A percentile compares a stretch with the other conserved stretches of the same genome.
Evolutionary conservation across 2,797 vertebrate genomes (phyloP).

Genomic region (Notamacropus eugenii): DNA sequence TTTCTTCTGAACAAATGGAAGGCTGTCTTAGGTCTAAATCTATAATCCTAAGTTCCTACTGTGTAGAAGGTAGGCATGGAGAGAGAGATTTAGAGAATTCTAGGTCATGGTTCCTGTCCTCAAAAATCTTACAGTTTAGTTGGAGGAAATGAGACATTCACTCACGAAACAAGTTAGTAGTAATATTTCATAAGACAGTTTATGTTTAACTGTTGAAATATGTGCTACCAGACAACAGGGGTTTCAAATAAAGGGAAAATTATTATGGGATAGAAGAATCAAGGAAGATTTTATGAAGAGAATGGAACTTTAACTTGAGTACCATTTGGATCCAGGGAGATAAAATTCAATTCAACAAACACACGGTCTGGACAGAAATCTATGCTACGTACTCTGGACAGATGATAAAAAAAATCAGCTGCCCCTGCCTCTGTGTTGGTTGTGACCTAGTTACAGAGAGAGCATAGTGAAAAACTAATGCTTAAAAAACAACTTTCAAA

Average conservation of each 20-base stretch:
- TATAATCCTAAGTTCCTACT: neutral
- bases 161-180: neutral
- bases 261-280: neutral
- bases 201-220: neutral
- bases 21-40: neutral
- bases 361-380: neutral
- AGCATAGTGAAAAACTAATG: neutral
- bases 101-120: neutral
- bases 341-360: neutral
- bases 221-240: neutral
- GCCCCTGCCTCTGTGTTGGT: neutral
- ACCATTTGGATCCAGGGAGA: neutral
- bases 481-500: neutral
- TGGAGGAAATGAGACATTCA: neutral
- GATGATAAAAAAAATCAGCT: neutral
- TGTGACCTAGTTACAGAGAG: neutral
- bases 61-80: neutral
- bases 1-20: neutral
- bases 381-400: neutral
- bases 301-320: neutral
- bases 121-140: neutral
- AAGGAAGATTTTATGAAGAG: neutral
- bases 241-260: neutral
- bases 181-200: neutral
- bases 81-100: neutral